Evolutionary conservation across 2,888 invertebrate genomes (phyloP), one percentile per base, ranked within the genome.

Genomic region (Coelopa pilipes): DNA sequence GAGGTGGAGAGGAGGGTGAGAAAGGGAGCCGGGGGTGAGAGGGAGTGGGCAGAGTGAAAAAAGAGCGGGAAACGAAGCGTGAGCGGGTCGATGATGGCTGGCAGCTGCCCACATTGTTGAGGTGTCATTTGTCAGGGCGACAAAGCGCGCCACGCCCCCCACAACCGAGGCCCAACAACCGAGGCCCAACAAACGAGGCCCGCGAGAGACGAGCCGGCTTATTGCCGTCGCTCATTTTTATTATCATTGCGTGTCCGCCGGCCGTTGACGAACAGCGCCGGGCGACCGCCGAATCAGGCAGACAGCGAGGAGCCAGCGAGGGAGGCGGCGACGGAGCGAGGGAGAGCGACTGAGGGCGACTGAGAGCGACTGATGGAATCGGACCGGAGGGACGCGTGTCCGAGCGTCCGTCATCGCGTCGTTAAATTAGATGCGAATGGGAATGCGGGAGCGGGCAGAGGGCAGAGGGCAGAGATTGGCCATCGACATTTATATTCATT

Each of bases 401-500:
- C 24, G 50, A 49, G 66, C 21, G 66, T 47, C 21, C 50, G 66
- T 66, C 66, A 50, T 21, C 50, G 47, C 19, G 66, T 66, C 50
- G 50, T 66, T 49, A 49, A 66, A 66, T 50, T 50, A 66, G 66
- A 49, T 34, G 34, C 34, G 34, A 34, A 34, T 34, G 34, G 34
- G 34, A 34, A 34, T 34, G 34, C 34, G 34, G n/a, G n/a, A 34
- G 34, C 34, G 34, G 7, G n/a, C 65, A 34, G 11, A 65, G 49
- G 15, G 66, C 13, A 50, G 15, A 21, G 17, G 45, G 77, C 73
- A 77, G 79, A 78, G 62, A n/a, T 76, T 76, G 74, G 76, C 81
- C 81, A 82, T 82, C 83, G 82, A 76, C 81, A 81, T 83, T 83
- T 81, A 82, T 82, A 81, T 83, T 82, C 81, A 83, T 82, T 83